A percentile compares a stretch with the other conserved stretches of the same genome.
These are phyloP conservation scores for Phyllopteryx taeniolatus DNA, from an alignment of 2,113 vertebrate species.

Conservation along the genomic window DNA sequence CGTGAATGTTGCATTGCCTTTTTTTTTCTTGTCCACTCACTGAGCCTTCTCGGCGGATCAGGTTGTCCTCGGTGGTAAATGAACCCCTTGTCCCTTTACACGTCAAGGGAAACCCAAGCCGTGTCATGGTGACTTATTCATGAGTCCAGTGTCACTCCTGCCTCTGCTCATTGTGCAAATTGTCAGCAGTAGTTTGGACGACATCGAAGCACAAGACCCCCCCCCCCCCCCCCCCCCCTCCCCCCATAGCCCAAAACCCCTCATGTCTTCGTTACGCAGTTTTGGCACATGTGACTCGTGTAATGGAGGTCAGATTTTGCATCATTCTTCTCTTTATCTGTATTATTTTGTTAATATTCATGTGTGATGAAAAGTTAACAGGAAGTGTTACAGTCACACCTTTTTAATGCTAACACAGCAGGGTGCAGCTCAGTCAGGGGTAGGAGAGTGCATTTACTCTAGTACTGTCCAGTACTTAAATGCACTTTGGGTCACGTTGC, in stretches of 20 bases:
- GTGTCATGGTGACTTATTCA: slow-evolving; percentile 65
- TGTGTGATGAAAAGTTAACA: slow-evolving; percentile 47
- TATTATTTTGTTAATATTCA: slow-evolving; percentile 44
- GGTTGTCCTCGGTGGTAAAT: slow-evolving; percentile 58
- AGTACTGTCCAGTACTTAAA: too few species aligned
- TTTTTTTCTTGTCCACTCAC: slow-evolving; percentile 30
- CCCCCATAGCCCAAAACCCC: background rate
- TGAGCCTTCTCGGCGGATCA: slow-evolving; percentile 38
- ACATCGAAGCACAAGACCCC: slow-evolving; percentile 32
- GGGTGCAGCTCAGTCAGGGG: background rate
- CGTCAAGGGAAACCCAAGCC: slow-evolving; percentile 59
- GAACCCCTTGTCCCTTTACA: slow-evolving; percentile 60
- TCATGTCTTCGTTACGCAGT: slow-evolving; percentile 26
- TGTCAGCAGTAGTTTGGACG: slow-evolving; percentile 47
- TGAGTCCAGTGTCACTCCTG: slow-evolving; percentile 45
- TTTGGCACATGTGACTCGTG: slow-evolving; percentile 12
- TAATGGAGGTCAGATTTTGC: slow-evolving; percentile 18
- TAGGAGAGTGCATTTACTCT: too few species aligned
- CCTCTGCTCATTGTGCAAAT: slow-evolving; percentile 48
- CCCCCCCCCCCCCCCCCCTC: background rate
- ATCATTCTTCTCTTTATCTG: slow-evolving; percentile 2
- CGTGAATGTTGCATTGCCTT: slow-evolving; percentile 50
- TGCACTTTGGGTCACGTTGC: too few species aligned
- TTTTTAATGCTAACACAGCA: slow-evolving; percentile 24
- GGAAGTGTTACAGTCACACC: slow-evolving; percentile 47